A percentile compares a stretch with the other conserved stretches of the same genome.
These are phyloP conservation scores for Macrosteles quadrilineatus DNA, from an alignment of 1,140 invertebrate species.

Conservation along the genomic window DNA sequence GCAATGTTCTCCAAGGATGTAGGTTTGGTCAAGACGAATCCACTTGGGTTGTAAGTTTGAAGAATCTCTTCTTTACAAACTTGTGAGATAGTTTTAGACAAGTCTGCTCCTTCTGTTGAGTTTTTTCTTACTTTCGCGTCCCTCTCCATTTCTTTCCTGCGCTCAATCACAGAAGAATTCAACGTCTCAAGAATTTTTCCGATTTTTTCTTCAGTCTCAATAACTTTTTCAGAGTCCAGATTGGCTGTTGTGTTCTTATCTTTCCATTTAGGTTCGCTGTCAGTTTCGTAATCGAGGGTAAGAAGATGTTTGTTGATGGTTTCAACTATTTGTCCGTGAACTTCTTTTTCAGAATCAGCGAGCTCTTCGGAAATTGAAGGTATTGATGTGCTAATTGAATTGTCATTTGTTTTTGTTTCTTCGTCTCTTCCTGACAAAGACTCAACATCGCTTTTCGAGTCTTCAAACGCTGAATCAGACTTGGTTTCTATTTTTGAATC, in stretches of 20 bases:
- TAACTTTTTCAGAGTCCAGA: constrained; percentile 42
- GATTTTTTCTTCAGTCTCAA: constrained; percentile 32
- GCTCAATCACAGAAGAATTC: constrained; percentile 39
- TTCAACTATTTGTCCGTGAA: constrained; percentile 46
- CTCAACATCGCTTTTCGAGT: constrained; percentile 19
- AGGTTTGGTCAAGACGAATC: constrained; percentile 4
- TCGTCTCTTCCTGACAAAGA: constrained; percentile 35
- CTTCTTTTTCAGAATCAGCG: constrained; percentile 34
- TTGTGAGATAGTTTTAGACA: constrained; percentile 37
- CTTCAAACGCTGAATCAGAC: constrained; percentile 23
- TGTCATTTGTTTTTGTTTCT: constrained; percentile 43
- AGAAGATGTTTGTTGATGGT: constrained; percentile 49
- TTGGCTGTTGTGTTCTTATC: constrained; percentile 26
- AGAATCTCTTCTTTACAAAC: constrained; percentile 32
- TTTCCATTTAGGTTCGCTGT: constrained; percentile 36
- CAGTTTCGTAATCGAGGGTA: constrained; percentile 43
- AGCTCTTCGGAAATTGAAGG: neutral
- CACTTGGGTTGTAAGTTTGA: constrained; percentile 27
- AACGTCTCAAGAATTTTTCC: constrained; percentile 41
- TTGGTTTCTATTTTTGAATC: constrained; percentile 18
- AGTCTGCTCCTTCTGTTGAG: constrained; percentile 29
- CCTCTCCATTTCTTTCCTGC: constrained; percentile 31
- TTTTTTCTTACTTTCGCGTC: constrained; percentile 16
- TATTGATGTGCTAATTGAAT: constrained; percentile 9
- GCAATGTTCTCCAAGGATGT: constrained; percentile 9